Conservation (phyloP, 2,797 vertebrate species). For the Hippoglossus hippoglossus region DNA sequence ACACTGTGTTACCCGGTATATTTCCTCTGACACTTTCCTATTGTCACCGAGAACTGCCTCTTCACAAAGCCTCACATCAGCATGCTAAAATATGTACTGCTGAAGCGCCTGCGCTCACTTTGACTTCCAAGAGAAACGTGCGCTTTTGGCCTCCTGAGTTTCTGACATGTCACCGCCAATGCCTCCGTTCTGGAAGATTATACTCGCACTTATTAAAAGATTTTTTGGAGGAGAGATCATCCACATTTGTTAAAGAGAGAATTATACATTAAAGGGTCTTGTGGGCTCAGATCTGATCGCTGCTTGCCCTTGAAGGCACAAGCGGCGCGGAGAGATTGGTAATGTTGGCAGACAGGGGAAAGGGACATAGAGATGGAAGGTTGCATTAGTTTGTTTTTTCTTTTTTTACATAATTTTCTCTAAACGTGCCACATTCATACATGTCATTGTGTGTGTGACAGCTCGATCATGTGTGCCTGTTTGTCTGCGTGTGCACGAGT, state of each 20-base stretch:
- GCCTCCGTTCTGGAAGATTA: constrained; percentile 61
- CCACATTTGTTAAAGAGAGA: constrained; percentile 75
- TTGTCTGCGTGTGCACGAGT: constrained; percentile 22
- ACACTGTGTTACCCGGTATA: constrained; percentile 23
- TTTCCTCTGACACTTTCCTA: constrained; percentile 34
- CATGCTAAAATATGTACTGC: constrained; percentile 33
- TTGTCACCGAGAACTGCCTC: constrained; percentile 41
- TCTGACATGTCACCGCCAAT: constrained; percentile 53
- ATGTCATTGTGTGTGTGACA: constrained; percentile 41
- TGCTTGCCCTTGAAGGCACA: constrained; percentile 66
- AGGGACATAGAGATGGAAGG: constrained; percentile 22
- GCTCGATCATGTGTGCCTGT: constrained; percentile 44
- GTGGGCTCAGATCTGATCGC: constrained; percentile 72
- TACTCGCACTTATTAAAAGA: constrained; percentile 63
- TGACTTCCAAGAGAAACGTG: constrained; percentile 44
- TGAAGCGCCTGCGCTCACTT: constrained; percentile 22
- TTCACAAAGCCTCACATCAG: constrained; percentile 39
- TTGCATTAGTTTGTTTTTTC: constrained; percentile 30
- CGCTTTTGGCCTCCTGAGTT: constrained; percentile 61
- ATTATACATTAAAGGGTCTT: constrained; percentile 80
- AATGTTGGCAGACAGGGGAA: constrained; percentile 57
- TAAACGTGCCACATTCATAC: constrained; percentile 22
- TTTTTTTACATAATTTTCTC: constrained; percentile 39
- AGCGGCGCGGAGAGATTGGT: constrained; percentile 47
- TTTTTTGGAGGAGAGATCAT: constrained; percentile 58